phyloP scores from a whole-genome alignment of 2,888 invertebrate genomes.

The Polyommatus icarus region DNA sequence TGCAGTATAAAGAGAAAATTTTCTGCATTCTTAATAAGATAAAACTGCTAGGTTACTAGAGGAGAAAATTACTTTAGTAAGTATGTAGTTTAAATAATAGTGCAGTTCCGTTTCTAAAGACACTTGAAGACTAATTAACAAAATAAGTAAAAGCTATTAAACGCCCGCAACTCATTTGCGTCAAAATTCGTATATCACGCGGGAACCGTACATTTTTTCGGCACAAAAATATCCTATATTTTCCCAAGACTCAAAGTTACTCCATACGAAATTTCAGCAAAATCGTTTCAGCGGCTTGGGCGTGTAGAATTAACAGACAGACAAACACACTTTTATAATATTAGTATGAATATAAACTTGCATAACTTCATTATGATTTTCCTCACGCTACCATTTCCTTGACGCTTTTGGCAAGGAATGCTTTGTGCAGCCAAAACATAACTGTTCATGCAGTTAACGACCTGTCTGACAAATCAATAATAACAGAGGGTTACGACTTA shows the following conservation, averaged over 20 bases:
- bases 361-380: slow-evolving; percentile 62
- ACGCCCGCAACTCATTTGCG: too few relatives aligned
- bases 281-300: too few relatives aligned
- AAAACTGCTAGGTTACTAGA: neutral
- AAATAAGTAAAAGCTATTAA: too few relatives aligned
- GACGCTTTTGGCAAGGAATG: slow-evolving; percentile 50
- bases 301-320: too few relatives aligned
- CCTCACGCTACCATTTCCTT: slow-evolving; percentile 60
- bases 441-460: slow-evolving; percentile 32
- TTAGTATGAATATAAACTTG: slow-evolving; percentile 45
- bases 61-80: neutral
- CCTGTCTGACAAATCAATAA: slow-evolving; percentile 35
- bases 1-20: neutral
- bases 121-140: too few relatives aligned
- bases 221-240: too few relatives aligned
- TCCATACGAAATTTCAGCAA: too few relatives aligned
- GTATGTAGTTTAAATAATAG: neutral
- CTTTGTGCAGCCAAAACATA: slow-evolving; percentile 40
- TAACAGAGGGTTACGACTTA: neutral
- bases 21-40: neutral
- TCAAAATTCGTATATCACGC: too few relatives aligned
- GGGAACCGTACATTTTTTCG: too few relatives aligned
- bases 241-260: too few relatives aligned
- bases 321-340: too few relatives aligned
- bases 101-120: neutral